phyloP scores from a whole-genome alignment of 2,797 vertebrate species.

The Enteromius argenteus region DNA sequence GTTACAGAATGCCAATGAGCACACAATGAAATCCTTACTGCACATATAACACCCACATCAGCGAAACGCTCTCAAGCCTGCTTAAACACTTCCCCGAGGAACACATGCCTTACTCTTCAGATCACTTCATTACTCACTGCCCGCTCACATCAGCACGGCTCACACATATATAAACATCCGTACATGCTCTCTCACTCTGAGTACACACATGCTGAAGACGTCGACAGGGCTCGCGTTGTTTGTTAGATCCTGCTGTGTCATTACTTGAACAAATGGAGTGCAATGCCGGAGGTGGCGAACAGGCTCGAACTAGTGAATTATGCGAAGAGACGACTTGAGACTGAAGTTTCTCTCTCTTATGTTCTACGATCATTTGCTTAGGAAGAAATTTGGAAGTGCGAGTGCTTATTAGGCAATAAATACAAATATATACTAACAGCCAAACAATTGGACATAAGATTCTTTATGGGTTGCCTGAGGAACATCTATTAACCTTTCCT shows the following conservation, averaged over 20 bases:
- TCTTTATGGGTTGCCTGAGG: not conserved
- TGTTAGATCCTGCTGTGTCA: constrained; percentile 31
- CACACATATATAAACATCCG: constrained; percentile 38
- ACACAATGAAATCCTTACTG: constrained; percentile 16
- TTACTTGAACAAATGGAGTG: constrained; percentile 46
- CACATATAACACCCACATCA: constrained; percentile 4
- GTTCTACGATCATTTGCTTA: constrained; percentile 1
- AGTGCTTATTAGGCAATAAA: not conserved
- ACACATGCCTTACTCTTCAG: constrained; percentile 25
- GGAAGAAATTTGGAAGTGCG: not conserved
- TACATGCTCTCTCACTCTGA: constrained; percentile 1
- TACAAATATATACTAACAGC: not conserved
- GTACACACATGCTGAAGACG: constrained; percentile 48
- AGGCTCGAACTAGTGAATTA: constrained; percentile 26
- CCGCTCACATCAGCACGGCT: constrained; percentile 22
- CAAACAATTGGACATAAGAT: not conserved
- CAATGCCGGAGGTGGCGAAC: constrained; percentile 20
- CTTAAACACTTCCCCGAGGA: constrained; percentile 38
- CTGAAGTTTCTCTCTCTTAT: not conserved
- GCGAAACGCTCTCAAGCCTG: constrained; percentile 20
- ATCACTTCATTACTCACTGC: constrained; percentile 49
- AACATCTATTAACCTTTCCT: not conserved
- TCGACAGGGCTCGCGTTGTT: constrained; percentile 28
- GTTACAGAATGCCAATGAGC: constrained; percentile 2
- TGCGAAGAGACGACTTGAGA: not conserved